A percentile compares a stretch with the other conserved stretches of the same genome.
Evolutionary conservation across 2,797 vertebrate genomes (phyloP).

Genomic region (Alectoris magna): DNA sequence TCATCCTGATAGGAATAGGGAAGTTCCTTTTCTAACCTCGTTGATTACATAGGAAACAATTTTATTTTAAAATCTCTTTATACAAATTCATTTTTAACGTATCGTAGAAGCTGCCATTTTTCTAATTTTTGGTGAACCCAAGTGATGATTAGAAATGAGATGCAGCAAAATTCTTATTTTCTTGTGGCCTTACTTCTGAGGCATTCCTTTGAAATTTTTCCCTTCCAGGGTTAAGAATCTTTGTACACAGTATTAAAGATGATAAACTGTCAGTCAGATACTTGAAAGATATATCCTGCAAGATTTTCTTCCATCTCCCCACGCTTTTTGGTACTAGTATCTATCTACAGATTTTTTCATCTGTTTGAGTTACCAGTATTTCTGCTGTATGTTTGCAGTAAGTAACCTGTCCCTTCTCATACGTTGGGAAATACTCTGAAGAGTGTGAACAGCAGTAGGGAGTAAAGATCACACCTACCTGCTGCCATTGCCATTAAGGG

Average conservation of each 20-base stretch:
- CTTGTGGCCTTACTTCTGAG: not conserved
- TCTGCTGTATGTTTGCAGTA: not conserved
- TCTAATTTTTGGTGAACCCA: not conserved
- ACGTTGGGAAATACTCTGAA: not conserved
- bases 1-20: not conserved
- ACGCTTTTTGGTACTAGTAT: not conserved
- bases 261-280: not conserved
- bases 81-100: not conserved
- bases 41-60: not conserved
- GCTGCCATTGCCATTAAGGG: conserved; percentile 54
- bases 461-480: conserved; percentile 5
- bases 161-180: not conserved
- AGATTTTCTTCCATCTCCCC: not conserved
- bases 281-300: not conserved
- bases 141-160: not conserved
- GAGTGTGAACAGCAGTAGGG: not conserved
- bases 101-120: not conserved
- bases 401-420: not conserved
- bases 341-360: not conserved
- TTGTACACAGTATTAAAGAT: not conserved
- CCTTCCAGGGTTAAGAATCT: not conserved
- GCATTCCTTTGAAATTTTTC: not conserved
- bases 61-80: not conserved
- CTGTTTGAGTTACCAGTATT: not conserved
- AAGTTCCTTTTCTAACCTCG: not conserved